These are phyloP conservation scores for Felis chaus DNA, from an alignment of 2,113 vertebrate species.

Conservation along the genomic window DNA sequence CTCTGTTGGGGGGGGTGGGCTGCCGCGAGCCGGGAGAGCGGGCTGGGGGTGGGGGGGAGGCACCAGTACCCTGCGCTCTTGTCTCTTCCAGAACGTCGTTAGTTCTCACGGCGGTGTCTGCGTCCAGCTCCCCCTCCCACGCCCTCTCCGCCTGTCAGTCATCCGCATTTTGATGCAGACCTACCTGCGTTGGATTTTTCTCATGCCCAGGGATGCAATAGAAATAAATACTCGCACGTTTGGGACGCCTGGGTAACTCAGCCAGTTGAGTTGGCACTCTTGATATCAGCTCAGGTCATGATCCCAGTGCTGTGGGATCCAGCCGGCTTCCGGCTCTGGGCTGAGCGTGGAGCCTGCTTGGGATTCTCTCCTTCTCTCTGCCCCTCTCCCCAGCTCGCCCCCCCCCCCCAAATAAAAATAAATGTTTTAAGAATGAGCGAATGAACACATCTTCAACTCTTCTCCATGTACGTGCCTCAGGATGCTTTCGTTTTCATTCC, in stretches of 20 bases:
- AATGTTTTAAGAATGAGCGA: neutral
- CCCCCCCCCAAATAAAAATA: no score
- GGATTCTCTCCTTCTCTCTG: no score
- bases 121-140: neutral
- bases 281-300: no score
- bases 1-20: no score
- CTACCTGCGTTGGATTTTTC: neutral
- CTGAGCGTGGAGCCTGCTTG: no score
- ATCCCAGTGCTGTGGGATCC: no score
- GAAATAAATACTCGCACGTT: neutral
- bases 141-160: neutral
- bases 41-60: no score
- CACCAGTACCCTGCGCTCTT: neutral
- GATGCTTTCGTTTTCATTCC: neutral
- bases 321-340: no score
- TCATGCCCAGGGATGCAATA: neutral
- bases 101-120: neutral
- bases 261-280: no score
- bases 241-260: neutral
- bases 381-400: no score
- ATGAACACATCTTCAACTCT: neutral
- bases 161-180: neutral
- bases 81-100: neutral
- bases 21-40: no score
- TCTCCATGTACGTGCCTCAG: rapidly evolving